Conservation (phyloP, 2,888 invertebrate genomes). For the Nebria brevicollis region DNA sequence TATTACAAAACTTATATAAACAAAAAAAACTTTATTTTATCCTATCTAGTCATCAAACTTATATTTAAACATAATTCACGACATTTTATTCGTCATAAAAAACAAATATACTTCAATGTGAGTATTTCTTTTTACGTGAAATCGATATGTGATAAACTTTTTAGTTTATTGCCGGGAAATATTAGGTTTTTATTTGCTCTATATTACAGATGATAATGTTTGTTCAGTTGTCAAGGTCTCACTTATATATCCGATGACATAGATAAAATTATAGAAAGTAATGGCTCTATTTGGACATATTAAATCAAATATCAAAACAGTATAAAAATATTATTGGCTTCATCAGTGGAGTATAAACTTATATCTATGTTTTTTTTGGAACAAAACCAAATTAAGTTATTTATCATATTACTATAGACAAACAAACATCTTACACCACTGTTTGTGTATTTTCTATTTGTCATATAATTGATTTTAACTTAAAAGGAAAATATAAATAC, state of each 20-base stretch:
- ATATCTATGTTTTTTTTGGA: no score
- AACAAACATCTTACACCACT: no score
- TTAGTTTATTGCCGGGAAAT: neutral
- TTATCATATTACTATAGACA: no score
- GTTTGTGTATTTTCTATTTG: no score
- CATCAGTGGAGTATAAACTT: neutral
- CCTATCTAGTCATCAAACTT: no score
- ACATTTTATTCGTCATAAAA: neutral
- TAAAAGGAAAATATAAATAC: no score
- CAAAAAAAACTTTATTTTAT: neutral
- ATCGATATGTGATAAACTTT: neutral
- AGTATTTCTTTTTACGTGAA: neutral
- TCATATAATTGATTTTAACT: no score
- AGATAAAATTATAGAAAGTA: neutral
- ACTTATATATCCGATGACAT: neutral
- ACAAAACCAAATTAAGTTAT: no score
- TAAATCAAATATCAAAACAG: neutral
- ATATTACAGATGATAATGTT: neutral
- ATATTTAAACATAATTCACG: neutral
- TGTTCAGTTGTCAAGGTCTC: neutral
- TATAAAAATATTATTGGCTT: neutral
- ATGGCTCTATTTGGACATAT: neutral
- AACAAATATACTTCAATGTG: neutral
- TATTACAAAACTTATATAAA: neutral
- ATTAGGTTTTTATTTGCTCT: neutral